Percentiles rank a stretch among this genome's conserved stretches.
Conservation (phyloP, 2,797 vertebrate genomes). For the Leuciscus waleckii region DNA sequence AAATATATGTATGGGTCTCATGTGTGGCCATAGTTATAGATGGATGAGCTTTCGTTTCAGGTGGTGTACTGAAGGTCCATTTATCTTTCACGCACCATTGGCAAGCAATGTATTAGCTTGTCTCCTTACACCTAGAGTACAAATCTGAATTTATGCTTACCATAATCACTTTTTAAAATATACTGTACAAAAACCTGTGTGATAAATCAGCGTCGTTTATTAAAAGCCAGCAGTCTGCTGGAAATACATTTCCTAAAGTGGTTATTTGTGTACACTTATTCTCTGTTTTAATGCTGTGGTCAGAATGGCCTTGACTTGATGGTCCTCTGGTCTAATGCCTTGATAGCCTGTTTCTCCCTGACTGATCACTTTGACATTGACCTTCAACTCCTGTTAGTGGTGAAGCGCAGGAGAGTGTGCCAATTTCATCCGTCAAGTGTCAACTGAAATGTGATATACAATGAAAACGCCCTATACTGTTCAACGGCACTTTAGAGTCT, state of each 20-base stretch:
- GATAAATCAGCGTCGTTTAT: not conserved
- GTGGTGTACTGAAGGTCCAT: not conserved
- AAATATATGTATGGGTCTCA: slow-evolving; percentile 47
- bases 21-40: slow-evolving; percentile 11
- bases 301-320: slow-evolving; percentile 46
- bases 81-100: slow-evolving; percentile 10
- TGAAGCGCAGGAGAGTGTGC: slow-evolving; percentile 27
- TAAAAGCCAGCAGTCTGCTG: not conserved
- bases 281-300: slow-evolving; percentile 1
- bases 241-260: not conserved
- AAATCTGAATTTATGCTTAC: slow-evolving; percentile 20
- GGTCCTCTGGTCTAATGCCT: slow-evolving; percentile 25
- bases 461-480: not conserved
- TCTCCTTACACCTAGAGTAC: not conserved
- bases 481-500: not conserved
- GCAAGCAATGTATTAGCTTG: slow-evolving; percentile 1
- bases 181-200: not conserved
- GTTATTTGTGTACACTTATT: not conserved
- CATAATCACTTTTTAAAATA: not conserved
- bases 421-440: slow-evolving; percentile 13
- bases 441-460: slow-evolving; percentile 15
- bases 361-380: slow-evolving; percentile 53
- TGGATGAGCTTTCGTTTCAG: slow-evolving; percentile 21
- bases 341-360: slow-evolving; percentile 20
- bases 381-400: slow-evolving; percentile 49